Base-by-base conservation (phyloP, 2,113 vertebrate species). In the Alouatta palliata region DNA sequence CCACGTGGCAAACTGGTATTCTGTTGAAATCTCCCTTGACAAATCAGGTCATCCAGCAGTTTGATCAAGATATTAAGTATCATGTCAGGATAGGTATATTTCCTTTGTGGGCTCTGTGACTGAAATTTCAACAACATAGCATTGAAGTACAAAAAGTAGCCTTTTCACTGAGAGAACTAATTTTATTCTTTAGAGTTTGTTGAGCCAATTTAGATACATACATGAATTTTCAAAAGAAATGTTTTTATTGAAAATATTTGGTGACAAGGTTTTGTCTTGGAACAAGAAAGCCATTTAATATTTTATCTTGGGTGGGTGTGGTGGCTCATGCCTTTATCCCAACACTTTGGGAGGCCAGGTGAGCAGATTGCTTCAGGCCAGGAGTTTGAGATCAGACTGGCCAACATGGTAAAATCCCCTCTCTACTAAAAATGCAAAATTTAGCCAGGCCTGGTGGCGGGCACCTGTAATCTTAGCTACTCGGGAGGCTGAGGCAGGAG, bases 211-310 rank as follows among this genome's bases (percentile, higher is more conserved):
- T 56, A 16, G 32, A 32, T 10, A 86, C n/a, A 80, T 30, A 5
- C 32, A 8, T 35, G 30, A 45, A 79, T 80, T 92, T 87, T 47
- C 9, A 47, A 54, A 20, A 76, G 1, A 54, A 70, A 54, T 32
- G 3, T 61, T 81, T 91, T 93, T 73, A 82, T 35, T 64, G 56
- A 5, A 87, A 77, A 68, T 61, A 35, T 40, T 23, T 37, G 40
- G 9, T 49, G n/a, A 84, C 3, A 71, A 3, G 32, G 16, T 45
- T 61, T 14, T 58, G 3, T 81, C 21, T n/a, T 54, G 16, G 61
- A 58, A 76, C 61, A 88, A 94, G n/a, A 87, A 52, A 68, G 56
- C 1, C 70, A 73, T 68, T 82, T 80, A 71, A 64, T 85, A 79
- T 19, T 25, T 2, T 13, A 84, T n/a, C 61, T 86, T 61, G 61